Percentiles rank a stretch among this genome's conserved stretches.
Conservation (phyloP, 2,888 invertebrate genomes). For the Ectemnius continuus region DNA sequence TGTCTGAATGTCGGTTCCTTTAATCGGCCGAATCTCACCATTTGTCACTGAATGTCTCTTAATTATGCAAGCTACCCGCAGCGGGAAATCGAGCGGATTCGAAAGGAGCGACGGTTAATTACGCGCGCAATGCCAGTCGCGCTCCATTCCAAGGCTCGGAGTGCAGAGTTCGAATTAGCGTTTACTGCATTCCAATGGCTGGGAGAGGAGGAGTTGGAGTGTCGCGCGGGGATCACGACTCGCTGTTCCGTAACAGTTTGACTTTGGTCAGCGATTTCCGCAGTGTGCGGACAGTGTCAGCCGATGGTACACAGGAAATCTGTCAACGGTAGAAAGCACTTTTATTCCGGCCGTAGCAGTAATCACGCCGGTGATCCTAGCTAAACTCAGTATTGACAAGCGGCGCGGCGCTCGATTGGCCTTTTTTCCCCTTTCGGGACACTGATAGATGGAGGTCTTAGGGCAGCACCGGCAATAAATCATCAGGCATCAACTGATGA, state of each 20-base stretch:
- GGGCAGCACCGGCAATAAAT: slow-evolving; percentile 45
- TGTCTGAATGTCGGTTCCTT: slow-evolving; percentile 9
- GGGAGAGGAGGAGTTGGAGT: no score
- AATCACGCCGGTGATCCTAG: slow-evolving; percentile 32
- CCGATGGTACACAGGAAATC: neutral
- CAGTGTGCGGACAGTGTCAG: neutral
- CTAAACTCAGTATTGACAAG: slow-evolving; percentile 49
- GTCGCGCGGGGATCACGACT: no score
- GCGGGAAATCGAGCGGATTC: neutral
- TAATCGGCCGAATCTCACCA: neutral
- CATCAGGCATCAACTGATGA: slow-evolving; percentile 44
- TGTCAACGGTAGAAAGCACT: slow-evolving; percentile 22
- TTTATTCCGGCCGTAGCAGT: slow-evolving; percentile 15
- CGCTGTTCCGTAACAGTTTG: neutral
- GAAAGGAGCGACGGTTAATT: no score
- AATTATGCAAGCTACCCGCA: neutral
- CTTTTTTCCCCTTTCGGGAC: slow-evolving; percentile 14
- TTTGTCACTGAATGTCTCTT: slow-evolving; percentile 1
- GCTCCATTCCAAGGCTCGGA: no score
- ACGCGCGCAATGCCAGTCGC: no score
- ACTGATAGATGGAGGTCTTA: slow-evolving; percentile 38
- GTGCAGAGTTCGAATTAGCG: no score
- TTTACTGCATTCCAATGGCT: no score
- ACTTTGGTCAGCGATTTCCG: neutral
- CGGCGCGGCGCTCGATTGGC: slow-evolving; percentile 37